Conservation (phyloP, 2,797 vertebrate species). For the Schizothorax lantsangensis region DNA sequence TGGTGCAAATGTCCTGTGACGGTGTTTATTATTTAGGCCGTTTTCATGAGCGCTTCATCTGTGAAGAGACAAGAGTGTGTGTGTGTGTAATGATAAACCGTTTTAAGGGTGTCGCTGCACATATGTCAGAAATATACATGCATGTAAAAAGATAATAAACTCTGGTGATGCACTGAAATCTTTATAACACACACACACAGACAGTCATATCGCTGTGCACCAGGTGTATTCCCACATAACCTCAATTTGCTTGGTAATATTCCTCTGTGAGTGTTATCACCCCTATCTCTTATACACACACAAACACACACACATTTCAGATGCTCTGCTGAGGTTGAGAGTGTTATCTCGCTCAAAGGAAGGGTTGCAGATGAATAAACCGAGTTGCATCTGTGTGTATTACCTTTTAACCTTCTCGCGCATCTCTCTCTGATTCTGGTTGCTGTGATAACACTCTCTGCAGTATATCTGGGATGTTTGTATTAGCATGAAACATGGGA, state of each 20-base stretch:
- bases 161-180: conserved; percentile 2
- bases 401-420: conserved; percentile 39
- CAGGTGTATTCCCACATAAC: conserved; percentile 49
- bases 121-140: conserved; percentile 40
- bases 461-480: conserved; percentile 44
- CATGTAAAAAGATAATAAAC: conserved; percentile 21
- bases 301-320: conserved; percentile 26
- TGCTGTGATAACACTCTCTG: conserved; percentile 43
- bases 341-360: conserved; percentile 47
- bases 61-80: not conserved
- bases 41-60: not conserved
- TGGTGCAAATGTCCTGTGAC: conserved; percentile 38
- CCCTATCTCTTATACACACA: conserved; percentile 29
- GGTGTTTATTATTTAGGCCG: not conserved
- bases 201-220: conserved; percentile 34
- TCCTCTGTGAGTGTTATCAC: conserved; percentile 43
- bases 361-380: conserved; percentile 46
- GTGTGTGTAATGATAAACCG: not conserved
- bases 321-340: conserved; percentile 33
- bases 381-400: conserved; percentile 29
- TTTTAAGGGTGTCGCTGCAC: conserved; percentile 20
- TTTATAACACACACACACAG: conserved; percentile 18
- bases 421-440: conserved; percentile 40
- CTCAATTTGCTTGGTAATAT: conserved; percentile 55
- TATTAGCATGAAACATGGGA: conserved; percentile 52